Evolutionary conservation across 2,113 vertebrate genomes (phyloP).

Genomic region (Cyprinodon tularosa): DNA sequence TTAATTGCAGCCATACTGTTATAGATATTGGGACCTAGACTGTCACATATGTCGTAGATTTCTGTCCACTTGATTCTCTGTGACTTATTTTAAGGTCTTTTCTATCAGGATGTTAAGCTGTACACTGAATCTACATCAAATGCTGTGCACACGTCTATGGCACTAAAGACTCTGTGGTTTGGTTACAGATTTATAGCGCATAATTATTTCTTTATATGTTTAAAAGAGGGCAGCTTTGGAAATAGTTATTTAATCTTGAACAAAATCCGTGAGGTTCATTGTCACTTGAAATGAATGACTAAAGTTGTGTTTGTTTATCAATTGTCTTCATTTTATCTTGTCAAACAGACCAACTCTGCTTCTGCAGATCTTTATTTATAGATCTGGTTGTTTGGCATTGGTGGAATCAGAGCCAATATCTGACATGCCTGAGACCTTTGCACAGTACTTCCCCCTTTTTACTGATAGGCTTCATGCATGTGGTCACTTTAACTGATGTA

Average conservation of each 20-base stretch:
- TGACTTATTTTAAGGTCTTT: background rate
- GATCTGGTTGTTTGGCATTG: background rate
- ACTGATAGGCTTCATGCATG: constrained; percentile 51
- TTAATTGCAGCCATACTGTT: background rate
- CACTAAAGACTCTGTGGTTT: background rate
- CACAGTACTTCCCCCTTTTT: constrained; percentile 15
- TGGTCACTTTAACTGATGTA: constrained; percentile 14
- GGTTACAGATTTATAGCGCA: background rate
- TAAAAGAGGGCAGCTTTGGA: background rate
- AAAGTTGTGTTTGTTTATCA: background rate
- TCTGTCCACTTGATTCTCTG: background rate
- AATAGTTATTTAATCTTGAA: background rate
- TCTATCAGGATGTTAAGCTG: constrained; percentile 29
- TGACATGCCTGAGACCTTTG: constrained; percentile 5
- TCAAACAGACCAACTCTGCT: background rate
- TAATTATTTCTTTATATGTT: background rate
- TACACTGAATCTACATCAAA: constrained; percentile 20
- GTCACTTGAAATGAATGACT: background rate
- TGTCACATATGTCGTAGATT: background rate
- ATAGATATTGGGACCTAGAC: no score
- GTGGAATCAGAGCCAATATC: background rate
- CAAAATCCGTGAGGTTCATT: background rate
- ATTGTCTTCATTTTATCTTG: background rate
- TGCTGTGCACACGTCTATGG: constrained; percentile 18
- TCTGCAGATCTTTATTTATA: background rate